Evolutionary conservation across 2,113 vertebrate species (phyloP).

Genomic region (Hydrochoerus hydrochaeris): DNA sequence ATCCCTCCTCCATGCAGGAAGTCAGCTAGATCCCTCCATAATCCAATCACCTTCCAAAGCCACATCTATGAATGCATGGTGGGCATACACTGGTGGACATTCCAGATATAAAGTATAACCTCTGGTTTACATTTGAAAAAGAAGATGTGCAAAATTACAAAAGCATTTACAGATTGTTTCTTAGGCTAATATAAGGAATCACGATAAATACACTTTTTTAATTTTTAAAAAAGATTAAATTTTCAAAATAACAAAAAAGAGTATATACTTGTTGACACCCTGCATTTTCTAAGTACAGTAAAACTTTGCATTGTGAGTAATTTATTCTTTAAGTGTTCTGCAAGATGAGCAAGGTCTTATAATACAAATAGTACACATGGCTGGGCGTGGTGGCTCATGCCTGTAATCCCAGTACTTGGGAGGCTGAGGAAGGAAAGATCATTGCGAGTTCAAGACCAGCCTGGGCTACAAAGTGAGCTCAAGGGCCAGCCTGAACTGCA

Average conservation of each 20-base stretch:
- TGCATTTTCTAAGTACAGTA: slow-evolving; percentile 14
- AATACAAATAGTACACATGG: not conserved
- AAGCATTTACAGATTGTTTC: not conserved
- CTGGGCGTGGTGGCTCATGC: no score
- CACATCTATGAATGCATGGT: not conserved
- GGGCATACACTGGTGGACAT: not conserved
- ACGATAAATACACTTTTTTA: not conserved
- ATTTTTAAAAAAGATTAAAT: not conserved
- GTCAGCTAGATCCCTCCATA: not conserved
- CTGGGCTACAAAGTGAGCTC: no score
- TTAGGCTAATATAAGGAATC: not conserved
- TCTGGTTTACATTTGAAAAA: not conserved
- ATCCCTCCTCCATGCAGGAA: not conserved
- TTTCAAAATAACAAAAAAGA: not conserved
- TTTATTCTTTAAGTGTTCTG: not conserved
- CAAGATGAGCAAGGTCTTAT: not conserved
- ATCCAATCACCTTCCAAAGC: not conserved
- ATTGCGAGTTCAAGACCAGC: no score
- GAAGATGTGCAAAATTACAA: not conserved
- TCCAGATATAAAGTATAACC: not conserved
- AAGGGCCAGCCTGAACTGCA: no score
- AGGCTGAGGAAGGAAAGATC: no score
- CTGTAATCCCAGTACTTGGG: no score
- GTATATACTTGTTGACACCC: not conserved
- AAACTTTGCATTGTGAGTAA: not conserved